Conservation (phyloP, 2,888 invertebrate genomes). For the Chymomyza procnemis region DNA sequence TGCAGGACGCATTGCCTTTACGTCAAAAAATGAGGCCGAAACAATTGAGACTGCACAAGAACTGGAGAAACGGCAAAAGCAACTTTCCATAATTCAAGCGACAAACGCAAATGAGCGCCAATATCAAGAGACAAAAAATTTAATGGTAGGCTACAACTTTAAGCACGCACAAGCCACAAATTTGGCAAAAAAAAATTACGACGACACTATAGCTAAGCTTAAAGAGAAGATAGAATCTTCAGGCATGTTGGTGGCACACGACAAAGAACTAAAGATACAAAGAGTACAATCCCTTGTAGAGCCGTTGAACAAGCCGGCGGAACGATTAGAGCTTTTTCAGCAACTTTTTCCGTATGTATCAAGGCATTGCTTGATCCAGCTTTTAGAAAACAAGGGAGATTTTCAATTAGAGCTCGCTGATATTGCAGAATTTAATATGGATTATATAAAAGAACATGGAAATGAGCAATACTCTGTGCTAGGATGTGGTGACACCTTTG, state of each 20-base stretch:
- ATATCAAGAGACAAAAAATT: constrained; percentile 77
- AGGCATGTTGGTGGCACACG: constrained; percentile 72
- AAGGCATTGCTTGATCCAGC: constrained; percentile 32
- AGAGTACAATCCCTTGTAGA: constrained; percentile 15
- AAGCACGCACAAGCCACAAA: constrained; percentile 6
- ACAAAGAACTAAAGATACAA: constrained; percentile 56
- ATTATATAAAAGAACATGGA: constrained; percentile 51
- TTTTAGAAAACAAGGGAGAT: constrained; percentile 26
- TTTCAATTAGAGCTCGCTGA: constrained; percentile 53
- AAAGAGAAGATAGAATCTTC: constrained; percentile 69
- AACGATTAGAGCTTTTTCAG: constrained; percentile 46
- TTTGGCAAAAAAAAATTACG: constrained; percentile 58
- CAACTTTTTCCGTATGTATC: constrained; percentile 59
- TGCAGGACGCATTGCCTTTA: constrained; percentile 88
- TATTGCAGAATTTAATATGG: constrained; percentile 61
- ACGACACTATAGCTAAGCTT: constrained; percentile 68
- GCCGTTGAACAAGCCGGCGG: constrained; percentile 11
- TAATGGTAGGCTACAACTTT: constrained; percentile 76
- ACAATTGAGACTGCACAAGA: constrained; percentile 85
- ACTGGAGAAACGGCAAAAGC: constrained; percentile 76
- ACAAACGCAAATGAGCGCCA: constrained; percentile 77
- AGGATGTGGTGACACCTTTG: constrained; percentile 77
- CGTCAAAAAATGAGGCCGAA: constrained; percentile 90
- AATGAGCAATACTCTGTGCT: constrained; percentile 68
- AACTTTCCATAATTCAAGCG: constrained; percentile 76